Evolutionary conservation across 2,888 invertebrate genomes (phyloP), one percentile per base, ranked within the genome.

Genomic region (Nudaria mundana): DNA sequence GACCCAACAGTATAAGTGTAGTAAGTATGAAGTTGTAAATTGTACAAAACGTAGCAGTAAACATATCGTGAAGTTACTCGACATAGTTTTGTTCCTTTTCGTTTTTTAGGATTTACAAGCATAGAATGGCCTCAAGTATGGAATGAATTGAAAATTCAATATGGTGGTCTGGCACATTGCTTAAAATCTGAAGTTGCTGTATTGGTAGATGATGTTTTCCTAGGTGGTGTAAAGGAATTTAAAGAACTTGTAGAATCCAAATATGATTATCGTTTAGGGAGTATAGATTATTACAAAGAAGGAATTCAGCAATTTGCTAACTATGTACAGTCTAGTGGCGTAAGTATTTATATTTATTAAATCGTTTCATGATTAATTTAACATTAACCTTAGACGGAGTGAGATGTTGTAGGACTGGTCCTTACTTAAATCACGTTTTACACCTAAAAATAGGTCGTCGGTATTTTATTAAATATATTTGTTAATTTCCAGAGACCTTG

Each of bases 181-280:
- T 55, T 90, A 13, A 51, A 66, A 18, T 79, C 77, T 25, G 74
- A 78, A 30, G 90, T 91, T 0, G 89, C 83, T 4, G 82, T 92
- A 1, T 78, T 91, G 44, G 48, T 81, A 1, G 79, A 92, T 48
- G 82, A 80, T 6, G 65, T 79, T 37, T 85, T 87, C 44, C 63
- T 92, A 18, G 92, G 92, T 0, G 90, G 90, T 28, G 86, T 89
- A 33, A 63, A 74, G 1, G 90, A 90, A 37, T 66, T 92, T 15
- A 69, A 78, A 28, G 63, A 78, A 13, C 69, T 85, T 25, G 62
- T 92, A 7, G 71, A 83, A 40, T 56, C 78, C 3, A 85, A 76
- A 62, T 91, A 88, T 51, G 63, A 66, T 33, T 86, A 90, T 42
- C 58, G 80, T 42, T 44, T 90, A 25, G n/a, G n/a, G n/a, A 64